Percentiles rank a stretch among this genome's conserved stretches.
Conservation (phyloP, 2,797 vertebrate species). For the Microhierax caerulescens region DNA sequence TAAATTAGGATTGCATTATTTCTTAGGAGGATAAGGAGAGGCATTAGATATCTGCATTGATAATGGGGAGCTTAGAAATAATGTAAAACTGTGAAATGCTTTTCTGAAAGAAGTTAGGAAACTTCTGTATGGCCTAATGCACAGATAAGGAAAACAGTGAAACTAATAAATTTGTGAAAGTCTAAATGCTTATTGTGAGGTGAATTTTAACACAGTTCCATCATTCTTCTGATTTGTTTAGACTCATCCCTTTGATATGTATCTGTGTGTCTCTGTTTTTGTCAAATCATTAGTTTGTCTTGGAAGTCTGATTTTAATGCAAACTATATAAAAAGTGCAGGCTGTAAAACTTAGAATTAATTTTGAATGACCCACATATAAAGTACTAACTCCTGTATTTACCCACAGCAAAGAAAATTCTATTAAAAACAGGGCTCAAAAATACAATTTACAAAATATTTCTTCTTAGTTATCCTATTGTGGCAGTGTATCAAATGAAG, state of each 20-base stretch:
- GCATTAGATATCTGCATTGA: slow-evolving; percentile 28
- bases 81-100: background rate
- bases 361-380: background rate
- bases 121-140: background rate
- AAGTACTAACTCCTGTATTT: background rate
- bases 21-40: slow-evolving; percentile 20
- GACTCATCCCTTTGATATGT: background rate
- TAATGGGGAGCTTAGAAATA: slow-evolving; percentile 17
- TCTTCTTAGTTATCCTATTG: background rate
- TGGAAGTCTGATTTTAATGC: background rate
- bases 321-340: background rate
- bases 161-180: background rate
- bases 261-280: background rate
- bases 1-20: slow-evolving; percentile 39
- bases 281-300: background rate
- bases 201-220: background rate
- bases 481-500: background rate
- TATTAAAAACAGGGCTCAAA: background rate
- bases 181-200: background rate
- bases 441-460: background rate
- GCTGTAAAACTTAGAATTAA: background rate
- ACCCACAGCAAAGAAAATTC: background rate
- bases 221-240: background rate
- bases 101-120: background rate
- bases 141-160: background rate